Conservation (phyloP, 2,113 vertebrate species). For the Eubucco bourcierii region DNA sequence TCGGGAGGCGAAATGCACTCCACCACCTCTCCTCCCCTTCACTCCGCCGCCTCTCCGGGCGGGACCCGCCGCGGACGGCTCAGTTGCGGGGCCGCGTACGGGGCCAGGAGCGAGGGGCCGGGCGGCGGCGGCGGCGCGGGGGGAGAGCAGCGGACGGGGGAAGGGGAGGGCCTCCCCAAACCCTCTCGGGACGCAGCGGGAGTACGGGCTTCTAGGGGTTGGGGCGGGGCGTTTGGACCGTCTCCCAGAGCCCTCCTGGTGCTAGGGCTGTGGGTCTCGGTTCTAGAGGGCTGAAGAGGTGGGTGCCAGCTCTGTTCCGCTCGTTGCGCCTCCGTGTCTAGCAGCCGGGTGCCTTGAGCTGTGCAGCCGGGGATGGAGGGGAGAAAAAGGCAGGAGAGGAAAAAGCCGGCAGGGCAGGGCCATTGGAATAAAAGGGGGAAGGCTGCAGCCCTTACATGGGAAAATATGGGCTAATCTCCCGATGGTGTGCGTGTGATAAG, state of each 20-base stretch:
- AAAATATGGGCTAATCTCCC: neutral
- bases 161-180: neutral
- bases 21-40: constrained; percentile 8
- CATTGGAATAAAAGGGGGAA: neutral
- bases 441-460: constrained; percentile 19
- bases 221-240: neutral
- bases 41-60: neutral
- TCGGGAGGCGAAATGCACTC: neutral
- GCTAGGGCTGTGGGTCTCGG: neutral
- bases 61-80: neutral
- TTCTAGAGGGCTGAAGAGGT: too few species aligned
- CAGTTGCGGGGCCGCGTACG: neutral
- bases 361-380: neutral
- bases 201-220: neutral
- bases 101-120: neutral
- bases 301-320: neutral
- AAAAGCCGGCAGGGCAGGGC: neutral
- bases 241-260: neutral
- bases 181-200: neutral
- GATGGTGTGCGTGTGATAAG: neutral
- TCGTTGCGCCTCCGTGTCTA: neutral
- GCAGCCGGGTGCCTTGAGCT: neutral
- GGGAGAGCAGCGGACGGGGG: neutral
- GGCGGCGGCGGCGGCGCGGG: neutral
- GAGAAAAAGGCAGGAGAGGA: neutral